phyloP scores from a whole-genome alignment of 2,113 vertebrate genomes.

The Xiphorhynchus elegans region DNA sequence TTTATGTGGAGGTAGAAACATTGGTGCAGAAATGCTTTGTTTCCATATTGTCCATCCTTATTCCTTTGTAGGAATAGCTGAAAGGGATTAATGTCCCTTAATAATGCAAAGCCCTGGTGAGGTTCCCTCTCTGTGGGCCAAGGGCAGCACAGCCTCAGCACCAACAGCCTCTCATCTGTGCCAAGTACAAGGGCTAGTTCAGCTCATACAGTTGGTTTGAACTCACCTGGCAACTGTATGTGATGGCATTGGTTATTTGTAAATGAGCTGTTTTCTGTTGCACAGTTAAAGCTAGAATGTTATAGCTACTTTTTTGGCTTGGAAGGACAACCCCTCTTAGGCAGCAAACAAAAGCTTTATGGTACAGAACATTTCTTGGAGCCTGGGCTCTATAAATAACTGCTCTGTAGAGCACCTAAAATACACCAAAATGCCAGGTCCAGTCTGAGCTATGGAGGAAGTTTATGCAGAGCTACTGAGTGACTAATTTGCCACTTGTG shows the following conservation, averaged over 20 bases:
- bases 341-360: neutral
- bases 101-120: neutral
- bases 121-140: neutral
- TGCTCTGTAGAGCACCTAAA: neutral
- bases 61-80: neutral
- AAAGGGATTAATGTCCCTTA: neutral
- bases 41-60: neutral
- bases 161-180: neutral
- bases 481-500: neutral
- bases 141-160: neutral
- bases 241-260: neutral
- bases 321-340: neutral
- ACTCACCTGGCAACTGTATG: neutral
- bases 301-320: neutral
- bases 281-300: neutral
- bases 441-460: neutral
- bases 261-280: neutral
- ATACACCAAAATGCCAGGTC: neutral
- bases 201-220: neutral
- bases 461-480: neutral
- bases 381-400: neutral
- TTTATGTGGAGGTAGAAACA: accelerated
- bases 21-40: neutral
- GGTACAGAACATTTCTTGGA: neutral
- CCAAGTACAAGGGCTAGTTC: neutral